Base-by-base conservation (phyloP, 2,797 vertebrate species). In the Onychomys leucogaster region DNA sequence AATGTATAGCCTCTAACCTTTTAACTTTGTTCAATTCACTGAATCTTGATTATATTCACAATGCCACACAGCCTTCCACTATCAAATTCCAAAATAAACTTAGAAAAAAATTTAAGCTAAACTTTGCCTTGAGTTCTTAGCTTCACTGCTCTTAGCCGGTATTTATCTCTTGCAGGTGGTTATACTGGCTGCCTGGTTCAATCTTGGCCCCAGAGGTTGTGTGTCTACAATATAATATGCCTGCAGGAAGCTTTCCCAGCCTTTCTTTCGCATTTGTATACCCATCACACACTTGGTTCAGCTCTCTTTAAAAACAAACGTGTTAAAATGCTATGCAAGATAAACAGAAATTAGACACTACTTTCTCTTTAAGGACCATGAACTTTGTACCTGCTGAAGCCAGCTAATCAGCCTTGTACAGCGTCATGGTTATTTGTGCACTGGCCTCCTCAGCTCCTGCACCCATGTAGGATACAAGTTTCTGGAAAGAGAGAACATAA, bases 311-410 rank as follows among this genome's bases (percentile, higher is more conserved):
- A 91, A 92, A 93, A 90, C 6, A 78, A 96, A 55, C 59, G 49
- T 37, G 12, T 77, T 87, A 73, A 91, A 82, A 37, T 63, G 46
- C 32, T 75, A 10, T 81, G 37, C 69, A 89, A 95, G 91, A 93
- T 21, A 69, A 71, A 80, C 88, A 85, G 69, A 73, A 90, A 7
- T 88, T 90, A 69, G 37, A 57, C 55, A 81, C 29, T 37, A 88
- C 43, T 90, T 94, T 83, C 84, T 96, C 41, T 61, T n/a, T 57
- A 41, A 92, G n/a, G 34, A 27, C 75, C 43, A 90, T 71, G 89
- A 95, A 95, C 95, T 96, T 37, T 96, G 96, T 41, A 93, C 89
- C 63, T 96, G 65, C 75, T 73, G 67, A 76, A 0, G 6, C 57
- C 78, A 75, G 29, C 34, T 90, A 81, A 95, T 86, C 85, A 96